A percentile compares a stretch with the other conserved stretches of the same genome.
Evolutionary conservation across 1,140 invertebrate species (phyloP).

Genomic region (Aradophagus sp.): DNA sequence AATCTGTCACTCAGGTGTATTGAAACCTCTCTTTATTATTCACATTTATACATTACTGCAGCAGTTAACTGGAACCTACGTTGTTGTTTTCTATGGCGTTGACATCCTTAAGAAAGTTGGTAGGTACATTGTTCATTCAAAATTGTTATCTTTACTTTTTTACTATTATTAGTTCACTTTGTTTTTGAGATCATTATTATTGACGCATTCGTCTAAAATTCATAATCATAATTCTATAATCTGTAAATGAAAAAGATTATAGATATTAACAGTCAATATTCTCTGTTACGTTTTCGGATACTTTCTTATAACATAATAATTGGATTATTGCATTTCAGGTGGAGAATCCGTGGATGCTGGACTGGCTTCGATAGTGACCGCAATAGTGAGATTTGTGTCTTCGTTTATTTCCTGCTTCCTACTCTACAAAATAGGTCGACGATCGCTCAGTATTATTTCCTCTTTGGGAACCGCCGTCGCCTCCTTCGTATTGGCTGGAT

Average conservation of each 20-base stretch:
- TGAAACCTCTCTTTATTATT: conserved; percentile 82
- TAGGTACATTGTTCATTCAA: too few relatives aligned
- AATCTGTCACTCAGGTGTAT: conserved; percentile 75
- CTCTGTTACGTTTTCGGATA: too few relatives aligned
- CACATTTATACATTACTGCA: conserved; percentile 81
- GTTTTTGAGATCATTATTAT: too few relatives aligned
- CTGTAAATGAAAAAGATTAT: too few relatives aligned
- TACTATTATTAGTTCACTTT: too few relatives aligned
- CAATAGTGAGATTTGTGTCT: conserved; percentile 78
- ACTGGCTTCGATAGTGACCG: conserved; percentile 80
- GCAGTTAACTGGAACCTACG: conserved; percentile 82
- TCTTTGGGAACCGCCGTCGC: conserved; percentile 79
- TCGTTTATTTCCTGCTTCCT: conserved; percentile 79
- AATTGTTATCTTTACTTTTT: too few relatives aligned
- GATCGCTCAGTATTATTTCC: conserved; percentile 79
- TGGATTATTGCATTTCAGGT: too few relatives aligned
- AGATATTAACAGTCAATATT: too few relatives aligned
- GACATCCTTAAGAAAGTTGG: conserved; percentile 79
- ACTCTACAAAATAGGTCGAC: conserved; percentile 78
- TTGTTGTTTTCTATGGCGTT: conserved; percentile 84
- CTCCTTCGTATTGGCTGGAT: conserved; percentile 77
- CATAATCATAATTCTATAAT: too few relatives aligned
- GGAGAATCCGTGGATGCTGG: conserved; percentile 68
- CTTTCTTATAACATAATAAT: too few relatives aligned
- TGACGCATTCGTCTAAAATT: too few relatives aligned